These are phyloP conservation scores for Ephestia elutella DNA, from an alignment of 1,140 invertebrate genomes.

Conservation along the genomic window DNA sequence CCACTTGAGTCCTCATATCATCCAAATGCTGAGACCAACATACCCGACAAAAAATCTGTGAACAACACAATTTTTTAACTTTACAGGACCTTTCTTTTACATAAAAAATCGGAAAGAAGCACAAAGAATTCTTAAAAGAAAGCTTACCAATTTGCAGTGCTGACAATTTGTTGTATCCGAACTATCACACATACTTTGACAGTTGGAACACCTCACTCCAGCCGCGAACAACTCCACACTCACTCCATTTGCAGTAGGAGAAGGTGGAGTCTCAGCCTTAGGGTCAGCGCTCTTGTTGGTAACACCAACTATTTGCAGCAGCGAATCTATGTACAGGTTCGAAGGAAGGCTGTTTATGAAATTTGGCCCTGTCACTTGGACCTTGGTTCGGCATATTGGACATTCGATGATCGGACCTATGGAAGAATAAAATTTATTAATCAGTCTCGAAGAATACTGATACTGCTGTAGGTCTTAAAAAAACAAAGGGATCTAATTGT, in stretches of 20 bases:
- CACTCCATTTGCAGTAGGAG: constrained; percentile 26
- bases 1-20: constrained; percentile 74
- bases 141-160: constrained; percentile 76
- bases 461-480: no score
- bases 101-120: no score
- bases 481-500: no score
- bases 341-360: constrained; percentile 73
- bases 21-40: constrained; percentile 76
- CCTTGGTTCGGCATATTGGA: constrained; percentile 55
- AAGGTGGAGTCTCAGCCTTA: constrained; percentile 29
- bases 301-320: constrained; percentile 66
- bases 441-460: no score
- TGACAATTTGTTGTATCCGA: constrained; percentile 63
- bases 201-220: constrained; percentile 58
- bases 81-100: no score
- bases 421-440: background rate
- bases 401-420: constrained; percentile 41
- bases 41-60: constrained; percentile 74
- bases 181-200: constrained; percentile 66
- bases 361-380: constrained; percentile 45
- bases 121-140: constrained; percentile 8
- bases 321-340: constrained; percentile 76
- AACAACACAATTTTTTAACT: background rate
- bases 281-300: constrained; percentile 17
- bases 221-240: constrained; percentile 42